Percentiles rank a stretch among this genome's conserved stretches.
Evolutionary conservation across 2,113 vertebrate species (phyloP).

Genomic region (Plestiodon gilberti): DNA sequence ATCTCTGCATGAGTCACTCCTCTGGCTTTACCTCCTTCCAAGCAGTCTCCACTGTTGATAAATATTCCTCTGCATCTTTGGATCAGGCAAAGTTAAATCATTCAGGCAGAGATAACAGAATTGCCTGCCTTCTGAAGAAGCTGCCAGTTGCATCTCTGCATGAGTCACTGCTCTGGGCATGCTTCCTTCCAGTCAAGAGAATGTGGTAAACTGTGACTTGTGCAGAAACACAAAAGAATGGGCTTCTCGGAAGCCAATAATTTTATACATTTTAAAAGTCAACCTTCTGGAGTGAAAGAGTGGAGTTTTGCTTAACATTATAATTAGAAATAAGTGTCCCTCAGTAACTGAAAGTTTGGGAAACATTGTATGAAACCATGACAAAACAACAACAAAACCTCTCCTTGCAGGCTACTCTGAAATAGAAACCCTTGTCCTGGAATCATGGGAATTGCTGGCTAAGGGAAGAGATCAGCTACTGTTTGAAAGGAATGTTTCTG

Average conservation of each 20-base stretch:
- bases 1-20: not conserved
- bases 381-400: not conserved
- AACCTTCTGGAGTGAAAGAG: not conserved
- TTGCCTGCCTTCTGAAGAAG: too few relatives aligned
- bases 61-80: not conserved
- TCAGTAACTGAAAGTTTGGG: not conserved
- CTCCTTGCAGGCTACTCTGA: not conserved
- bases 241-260: not conserved
- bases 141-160: not conserved
- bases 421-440: not conserved
- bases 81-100: too few relatives aligned
- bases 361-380: not conserved
- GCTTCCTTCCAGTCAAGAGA: not conserved
- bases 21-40: not conserved
- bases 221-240: not conserved
- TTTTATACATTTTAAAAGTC: not conserved
- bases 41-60: not conserved
- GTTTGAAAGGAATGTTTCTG: not conserved
- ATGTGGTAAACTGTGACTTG: too few relatives aligned
- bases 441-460: not conserved
- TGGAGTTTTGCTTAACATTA: not conserved
- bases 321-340: too few relatives aligned
- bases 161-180: not conserved
- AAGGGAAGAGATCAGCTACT: not conserved
- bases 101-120: not conserved